Evolutionary conservation across 2,797 vertebrate genomes (phyloP).

Genomic region (Alcedo quadribrachys): DNA sequence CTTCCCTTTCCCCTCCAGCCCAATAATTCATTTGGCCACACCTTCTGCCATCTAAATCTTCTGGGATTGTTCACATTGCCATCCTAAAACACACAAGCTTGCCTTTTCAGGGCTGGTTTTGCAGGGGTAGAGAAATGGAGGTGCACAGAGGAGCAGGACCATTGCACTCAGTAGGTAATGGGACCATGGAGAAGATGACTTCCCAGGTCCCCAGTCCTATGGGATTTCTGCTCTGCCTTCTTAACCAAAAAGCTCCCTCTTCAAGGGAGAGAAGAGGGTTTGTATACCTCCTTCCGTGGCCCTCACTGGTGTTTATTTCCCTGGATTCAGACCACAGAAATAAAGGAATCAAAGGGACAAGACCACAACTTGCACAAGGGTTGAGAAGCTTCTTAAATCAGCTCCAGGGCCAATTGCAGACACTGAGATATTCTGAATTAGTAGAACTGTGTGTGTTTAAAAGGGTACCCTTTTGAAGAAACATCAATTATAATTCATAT

Average conservation of each 20-base stretch:
- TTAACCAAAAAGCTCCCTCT: not conserved
- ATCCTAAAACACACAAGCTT: not conserved
- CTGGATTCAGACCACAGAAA: not conserved
- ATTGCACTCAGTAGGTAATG: fast-evolving
- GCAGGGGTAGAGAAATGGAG: not conserved
- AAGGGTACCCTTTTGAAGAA: not conserved
- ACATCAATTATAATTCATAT: not conserved
- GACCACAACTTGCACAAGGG: not conserved
- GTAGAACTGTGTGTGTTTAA: not conserved
- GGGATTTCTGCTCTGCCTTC: not conserved
- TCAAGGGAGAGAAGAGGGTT: not conserved
- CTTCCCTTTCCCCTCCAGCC: not conserved
- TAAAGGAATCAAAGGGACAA: not conserved
- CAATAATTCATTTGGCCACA: not conserved
- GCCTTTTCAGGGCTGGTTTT: not conserved
- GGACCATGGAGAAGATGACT: not conserved
- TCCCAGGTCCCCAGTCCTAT: not conserved
- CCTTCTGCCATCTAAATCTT: not conserved
- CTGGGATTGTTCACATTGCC: not conserved
- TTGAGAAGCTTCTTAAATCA: not conserved
- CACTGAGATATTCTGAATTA: not conserved
- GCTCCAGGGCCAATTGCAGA: not conserved
- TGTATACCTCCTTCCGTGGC: not conserved
- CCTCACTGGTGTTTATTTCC: not conserved
- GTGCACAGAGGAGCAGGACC: not conserved